Base-by-base conservation (phyloP, 2,797 vertebrate genomes). In the Sebastes elongatus region DNA sequence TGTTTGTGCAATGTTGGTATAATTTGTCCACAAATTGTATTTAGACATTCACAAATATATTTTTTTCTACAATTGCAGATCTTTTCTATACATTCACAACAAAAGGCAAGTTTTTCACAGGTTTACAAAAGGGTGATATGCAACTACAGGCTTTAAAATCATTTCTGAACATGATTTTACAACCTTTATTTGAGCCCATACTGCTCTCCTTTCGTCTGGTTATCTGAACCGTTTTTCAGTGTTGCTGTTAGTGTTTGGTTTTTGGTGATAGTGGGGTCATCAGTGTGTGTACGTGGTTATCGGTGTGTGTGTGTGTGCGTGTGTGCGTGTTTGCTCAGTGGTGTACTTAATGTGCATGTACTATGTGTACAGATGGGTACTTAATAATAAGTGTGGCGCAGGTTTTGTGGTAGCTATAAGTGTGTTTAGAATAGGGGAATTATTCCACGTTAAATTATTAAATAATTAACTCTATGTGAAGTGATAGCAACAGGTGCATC, bases 261-360 rank as follows among this genome's bases (percentile, higher is more conserved):
- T 84, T 61, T 70, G 75, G 77, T 88, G 53, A 71, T 59, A 38
- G 53, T 77, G 74, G 66, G 27, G 63, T 86, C 69, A 32, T 85
- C 7, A 6, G 71, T 84, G 56, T 74, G 38, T 85, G 78, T 72
- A n/a, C 10, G 25, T 74, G 59, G 38, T 64, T 62, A 33, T 30
- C 55, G 16, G 74, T 80, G 33, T 46, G 38, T 64, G 46, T 30
- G 28, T 53, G 63, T 30, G 52, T 71, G 23, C 69, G 20, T 52
- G 11, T 80, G n/a, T 67, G 63, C 73, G 59, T 76, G 66, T 87
- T 80, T 74, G 57, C 70, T 82, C 75, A 73, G 74, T 91, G 83
- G 84, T 86, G 65, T 88, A 18, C 33, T 78, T 71, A 63, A 65
- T 81, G 73, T 92, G 87, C 85, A 90, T 87, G 87, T 75, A 28